Conservation (phyloP, 1,140 invertebrate genomes). For the Phocides pigmalion region DNA sequence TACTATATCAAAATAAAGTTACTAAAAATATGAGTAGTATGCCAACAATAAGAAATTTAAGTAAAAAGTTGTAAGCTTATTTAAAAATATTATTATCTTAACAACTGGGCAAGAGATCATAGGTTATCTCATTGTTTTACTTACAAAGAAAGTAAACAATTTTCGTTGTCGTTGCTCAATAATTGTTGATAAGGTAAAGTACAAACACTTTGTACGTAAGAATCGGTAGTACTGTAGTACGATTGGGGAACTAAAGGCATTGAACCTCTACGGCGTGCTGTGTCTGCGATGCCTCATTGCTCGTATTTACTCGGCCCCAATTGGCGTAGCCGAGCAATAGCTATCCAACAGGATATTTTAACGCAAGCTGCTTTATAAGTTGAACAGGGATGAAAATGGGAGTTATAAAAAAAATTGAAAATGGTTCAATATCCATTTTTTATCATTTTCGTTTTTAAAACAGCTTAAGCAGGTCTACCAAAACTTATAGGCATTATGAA, state of each 20-base stretch:
- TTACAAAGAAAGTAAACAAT: neutral
- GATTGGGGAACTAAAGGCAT: slow-evolving; percentile 37
- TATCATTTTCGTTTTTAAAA: no score
- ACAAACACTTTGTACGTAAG: neutral
- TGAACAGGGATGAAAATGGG: no score
- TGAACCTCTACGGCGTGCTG: slow-evolving; percentile 38
- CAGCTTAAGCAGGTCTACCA: no score
- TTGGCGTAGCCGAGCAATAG: neutral
- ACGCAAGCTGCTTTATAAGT: neutral
- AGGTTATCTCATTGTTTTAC: slow-evolving; percentile 4
- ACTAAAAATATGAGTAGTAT: no score
- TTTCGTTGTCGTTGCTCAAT: slow-evolving; percentile 17
- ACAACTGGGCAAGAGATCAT: neutral
- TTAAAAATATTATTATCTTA: neutral
- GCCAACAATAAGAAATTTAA: no score
- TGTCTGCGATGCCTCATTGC: slow-evolving; percentile 46
- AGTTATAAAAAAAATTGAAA: no score
- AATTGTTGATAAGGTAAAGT: slow-evolving; percentile 26
- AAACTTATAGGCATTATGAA: no score
- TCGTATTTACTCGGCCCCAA: slow-evolving; percentile 56
- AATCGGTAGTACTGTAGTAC: slow-evolving; percentile 12
- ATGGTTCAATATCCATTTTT: no score
- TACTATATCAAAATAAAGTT: no score
- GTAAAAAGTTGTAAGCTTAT: neutral
- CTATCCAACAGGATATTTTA: neutral